These are phyloP conservation scores for Heterohyrax brucei DNA, from an alignment of 2,797 vertebrate genomes.

Conservation along the genomic window DNA sequence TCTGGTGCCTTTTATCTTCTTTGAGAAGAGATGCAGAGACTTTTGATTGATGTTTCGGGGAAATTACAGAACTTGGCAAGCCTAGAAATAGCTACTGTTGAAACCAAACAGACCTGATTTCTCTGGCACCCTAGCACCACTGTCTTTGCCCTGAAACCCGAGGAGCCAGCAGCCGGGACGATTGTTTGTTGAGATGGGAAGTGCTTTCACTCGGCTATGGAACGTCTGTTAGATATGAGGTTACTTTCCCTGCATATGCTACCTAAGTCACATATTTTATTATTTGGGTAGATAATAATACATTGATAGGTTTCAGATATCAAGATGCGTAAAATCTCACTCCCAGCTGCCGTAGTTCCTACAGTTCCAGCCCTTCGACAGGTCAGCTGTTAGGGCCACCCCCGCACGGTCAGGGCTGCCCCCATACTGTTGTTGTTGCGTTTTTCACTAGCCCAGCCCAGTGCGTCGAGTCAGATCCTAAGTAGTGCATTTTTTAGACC, in stretches of 20 bases:
- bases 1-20: not conserved
- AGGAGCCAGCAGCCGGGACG: too few relatives aligned
- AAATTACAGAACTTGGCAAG: not conserved
- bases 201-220: not conserved
- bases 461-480: too few relatives aligned
- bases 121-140: not conserved
- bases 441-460: not conserved
- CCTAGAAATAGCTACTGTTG: not conserved
- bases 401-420: too few relatives aligned
- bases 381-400: rapidly evolving
- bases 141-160: rapidly evolving
- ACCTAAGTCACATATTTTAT: not conserved
- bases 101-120: not conserved
- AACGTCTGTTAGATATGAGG: not conserved
- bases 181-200: too few relatives aligned
- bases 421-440: not conserved
- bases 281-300: not conserved
- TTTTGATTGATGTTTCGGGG: not conserved
- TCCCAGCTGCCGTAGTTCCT: not conserved
- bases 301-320: not conserved
- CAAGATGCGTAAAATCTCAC: too few relatives aligned
- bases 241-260: not conserved
- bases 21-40: not conserved
- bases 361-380: not conserved
- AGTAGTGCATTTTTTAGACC: not conserved